phyloP scores from a whole-genome alignment of 2,797 vertebrate species.

The Pantherophis vulpinus region DNA sequence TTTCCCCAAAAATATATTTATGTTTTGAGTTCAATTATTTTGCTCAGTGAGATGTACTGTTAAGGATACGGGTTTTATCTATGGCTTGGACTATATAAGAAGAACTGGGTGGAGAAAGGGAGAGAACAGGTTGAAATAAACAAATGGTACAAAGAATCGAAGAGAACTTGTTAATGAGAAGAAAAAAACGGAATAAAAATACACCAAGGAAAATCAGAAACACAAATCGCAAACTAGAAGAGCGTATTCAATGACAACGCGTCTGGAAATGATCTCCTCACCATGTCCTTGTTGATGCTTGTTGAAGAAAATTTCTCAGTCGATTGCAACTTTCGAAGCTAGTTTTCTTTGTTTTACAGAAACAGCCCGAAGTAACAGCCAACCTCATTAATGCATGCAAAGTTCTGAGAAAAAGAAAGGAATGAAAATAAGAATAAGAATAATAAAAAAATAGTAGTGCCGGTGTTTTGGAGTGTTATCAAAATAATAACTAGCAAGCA shows the following conservation, averaged over 20 bases:
- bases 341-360: not conserved
- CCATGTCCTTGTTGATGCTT: no score
- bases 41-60: not conserved
- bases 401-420: not conserved
- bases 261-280: not conserved
- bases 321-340: not conserved
- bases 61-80: not conserved
- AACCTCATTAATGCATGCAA: conserved; percentile 5
- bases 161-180: not conserved
- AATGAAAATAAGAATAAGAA: not conserved
- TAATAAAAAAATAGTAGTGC: not conserved
- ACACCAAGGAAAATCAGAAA: not conserved
- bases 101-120: not conserved
- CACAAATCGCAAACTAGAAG: not conserved
- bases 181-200: not conserved
- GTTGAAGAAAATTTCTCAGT: not conserved
- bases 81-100: not conserved
- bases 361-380: not conserved
- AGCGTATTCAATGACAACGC: not conserved
- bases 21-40: not conserved
- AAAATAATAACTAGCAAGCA: conserved; percentile 19
- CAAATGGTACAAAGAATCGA: not conserved
- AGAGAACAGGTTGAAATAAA: not conserved
- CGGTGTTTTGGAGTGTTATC: not conserved
- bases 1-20: not conserved